These are phyloP conservation scores for Dermatemys mawii DNA, from an alignment of 2,113 vertebrate genomes.

Conservation along the genomic window DNA sequence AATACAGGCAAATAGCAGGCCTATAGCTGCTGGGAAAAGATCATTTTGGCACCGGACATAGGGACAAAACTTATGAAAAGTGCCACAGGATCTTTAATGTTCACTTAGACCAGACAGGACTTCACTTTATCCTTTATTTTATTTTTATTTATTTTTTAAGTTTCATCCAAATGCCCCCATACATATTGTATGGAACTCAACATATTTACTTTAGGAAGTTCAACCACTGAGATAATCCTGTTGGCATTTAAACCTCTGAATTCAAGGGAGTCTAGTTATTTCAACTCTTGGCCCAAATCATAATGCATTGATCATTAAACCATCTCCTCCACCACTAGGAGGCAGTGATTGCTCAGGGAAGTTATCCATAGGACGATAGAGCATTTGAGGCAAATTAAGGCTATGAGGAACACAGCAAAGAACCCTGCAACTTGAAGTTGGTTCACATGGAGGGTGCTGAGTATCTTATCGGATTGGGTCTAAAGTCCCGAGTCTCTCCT, in stretches of 20 bases:
- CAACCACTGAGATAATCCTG: background rate
- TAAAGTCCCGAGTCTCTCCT: background rate
- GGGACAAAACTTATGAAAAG: background rate
- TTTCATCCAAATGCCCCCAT: background rate
- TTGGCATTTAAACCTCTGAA: background rate
- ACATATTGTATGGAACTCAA: no score
- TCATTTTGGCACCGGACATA: background rate
- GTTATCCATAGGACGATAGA: background rate
- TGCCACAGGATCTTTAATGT: background rate
- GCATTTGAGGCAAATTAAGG: background rate
- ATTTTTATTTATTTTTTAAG: no score
- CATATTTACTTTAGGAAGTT: no score
- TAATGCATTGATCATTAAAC: background rate
- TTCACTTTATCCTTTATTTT: background rate
- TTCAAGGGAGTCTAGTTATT: background rate
- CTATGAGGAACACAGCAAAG: background rate
- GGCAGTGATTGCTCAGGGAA: background rate
- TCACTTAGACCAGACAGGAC: background rate
- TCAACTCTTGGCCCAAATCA: background rate
- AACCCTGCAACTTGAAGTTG: no score
- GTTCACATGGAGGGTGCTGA: no score
- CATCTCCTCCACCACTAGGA: background rate
- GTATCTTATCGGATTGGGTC: background rate
- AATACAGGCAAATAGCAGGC: no score
- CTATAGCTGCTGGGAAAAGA: background rate